phyloP scores from a whole-genome alignment of 2,888 invertebrate species.

The Belgica antarctica region DNA sequence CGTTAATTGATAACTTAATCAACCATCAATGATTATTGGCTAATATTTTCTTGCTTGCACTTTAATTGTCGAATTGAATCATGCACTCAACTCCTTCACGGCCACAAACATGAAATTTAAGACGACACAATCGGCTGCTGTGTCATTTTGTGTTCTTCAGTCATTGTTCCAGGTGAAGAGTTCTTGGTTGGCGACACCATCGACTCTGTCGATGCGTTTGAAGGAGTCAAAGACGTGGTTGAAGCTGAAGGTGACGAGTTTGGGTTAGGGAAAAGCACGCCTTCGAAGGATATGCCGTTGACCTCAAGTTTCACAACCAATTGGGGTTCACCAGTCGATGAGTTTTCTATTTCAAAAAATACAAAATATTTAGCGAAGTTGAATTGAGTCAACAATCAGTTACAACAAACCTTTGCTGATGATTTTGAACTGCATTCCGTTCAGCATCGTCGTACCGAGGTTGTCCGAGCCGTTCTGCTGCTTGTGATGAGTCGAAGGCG shows the following conservation, averaged over 20 bases:
- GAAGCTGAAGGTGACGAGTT: slow-evolving; percentile 18
- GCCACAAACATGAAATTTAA: slow-evolving; percentile 19
- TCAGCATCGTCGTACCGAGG: slow-evolving; percentile 34
- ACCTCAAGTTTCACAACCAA: slow-evolving; percentile 93
- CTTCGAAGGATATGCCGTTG: slow-evolving; percentile 93
- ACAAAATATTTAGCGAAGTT: slow-evolving; percentile 10
- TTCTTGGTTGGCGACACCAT: slow-evolving; percentile 40
- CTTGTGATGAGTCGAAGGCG: slow-evolving; percentile 48
- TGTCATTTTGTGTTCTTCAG: slow-evolving; percentile 37
- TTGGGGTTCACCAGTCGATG: slow-evolving; percentile 80
- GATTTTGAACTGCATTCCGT: slow-evolving; percentile 69
- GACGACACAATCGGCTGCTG: slow-evolving; percentile 44
- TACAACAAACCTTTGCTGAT: slow-evolving; percentile 72
- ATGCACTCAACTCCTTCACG: background rate
- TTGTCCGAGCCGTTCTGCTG: slow-evolving; percentile 58
- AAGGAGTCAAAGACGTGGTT: slow-evolving; percentile 46
- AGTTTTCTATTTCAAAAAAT: slow-evolving; percentile 63
- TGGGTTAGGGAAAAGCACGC: slow-evolving; percentile 76
- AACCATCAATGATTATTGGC: too few relatives aligned
- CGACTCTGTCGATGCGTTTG: slow-evolving; percentile 53
- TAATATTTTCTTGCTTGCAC: background rate
- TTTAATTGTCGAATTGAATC: background rate
- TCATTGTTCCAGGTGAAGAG: slow-evolving; percentile 11
- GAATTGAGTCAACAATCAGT: background rate
- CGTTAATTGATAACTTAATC: background rate